phyloP scores from a whole-genome alignment of 2,797 vertebrate genomes.

The Alca torda region DNA sequence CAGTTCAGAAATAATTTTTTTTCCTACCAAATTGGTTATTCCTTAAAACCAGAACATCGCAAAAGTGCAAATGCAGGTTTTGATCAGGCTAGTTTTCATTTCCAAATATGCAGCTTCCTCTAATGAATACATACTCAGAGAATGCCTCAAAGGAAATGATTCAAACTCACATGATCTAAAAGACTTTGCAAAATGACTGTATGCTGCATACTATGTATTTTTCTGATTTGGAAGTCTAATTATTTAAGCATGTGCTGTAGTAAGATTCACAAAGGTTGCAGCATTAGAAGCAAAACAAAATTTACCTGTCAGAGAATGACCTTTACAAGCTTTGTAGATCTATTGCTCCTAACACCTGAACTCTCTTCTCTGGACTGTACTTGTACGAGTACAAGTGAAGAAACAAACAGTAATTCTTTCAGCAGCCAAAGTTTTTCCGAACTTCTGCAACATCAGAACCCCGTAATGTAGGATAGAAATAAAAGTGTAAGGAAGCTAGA shows the following conservation, averaged over 20 bases:
- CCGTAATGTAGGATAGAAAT: background rate
- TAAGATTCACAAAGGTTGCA: background rate
- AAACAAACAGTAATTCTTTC: background rate
- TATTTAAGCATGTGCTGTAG: background rate
- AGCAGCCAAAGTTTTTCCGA: background rate
- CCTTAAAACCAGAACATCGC: conserved; percentile 7
- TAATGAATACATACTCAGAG: background rate
- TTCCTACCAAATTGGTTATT: background rate
- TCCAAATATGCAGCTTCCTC: conserved; percentile 34
- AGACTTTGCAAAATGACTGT: background rate
- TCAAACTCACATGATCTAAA: conserved; percentile 49
- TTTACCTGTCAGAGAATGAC: background rate
- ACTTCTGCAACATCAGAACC: background rate
- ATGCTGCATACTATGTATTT: background rate
- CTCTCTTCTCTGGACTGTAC: background rate
- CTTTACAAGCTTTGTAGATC: background rate
- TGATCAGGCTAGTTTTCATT: conserved; percentile 15
- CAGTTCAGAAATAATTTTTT: background rate
- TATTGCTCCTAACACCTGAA: background rate
- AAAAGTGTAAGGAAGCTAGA: background rate
- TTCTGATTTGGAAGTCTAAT: background rate
- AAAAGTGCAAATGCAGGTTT: conserved; percentile 14
- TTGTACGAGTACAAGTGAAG: background rate
- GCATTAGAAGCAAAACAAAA: background rate
- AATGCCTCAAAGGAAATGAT: conserved; percentile 61